A percentile compares a stretch with the other conserved stretches of the same genome.
phyloP scores from a whole-genome alignment of 1,140 invertebrate genomes.

The Nebria ingens region DNA sequence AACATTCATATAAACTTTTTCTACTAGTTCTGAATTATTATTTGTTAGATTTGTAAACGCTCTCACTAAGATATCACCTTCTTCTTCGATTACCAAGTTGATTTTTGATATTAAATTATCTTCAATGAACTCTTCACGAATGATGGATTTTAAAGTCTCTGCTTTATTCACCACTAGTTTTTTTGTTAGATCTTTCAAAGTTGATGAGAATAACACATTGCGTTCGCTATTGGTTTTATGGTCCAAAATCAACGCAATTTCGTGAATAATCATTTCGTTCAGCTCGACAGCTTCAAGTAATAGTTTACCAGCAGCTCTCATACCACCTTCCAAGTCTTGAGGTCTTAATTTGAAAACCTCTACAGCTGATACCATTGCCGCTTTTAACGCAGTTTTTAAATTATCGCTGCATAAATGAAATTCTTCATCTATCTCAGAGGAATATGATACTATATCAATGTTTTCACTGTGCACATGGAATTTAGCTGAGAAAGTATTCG shows the following conservation, averaged over 20 bases:
- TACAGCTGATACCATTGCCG: conserved; percentile 28
- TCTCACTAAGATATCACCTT: conserved; percentile 16
- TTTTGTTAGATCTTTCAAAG: conserved; percentile 26
- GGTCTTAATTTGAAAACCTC: conserved; percentile 31
- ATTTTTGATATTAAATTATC: conserved; percentile 14
- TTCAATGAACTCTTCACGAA: conserved; percentile 17
- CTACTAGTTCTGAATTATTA: conserved; percentile 27
- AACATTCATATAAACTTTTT: conserved; percentile 17
- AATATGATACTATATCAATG: conserved; percentile 6
- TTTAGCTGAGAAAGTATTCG: conserved; percentile 27
- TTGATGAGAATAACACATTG: conserved; percentile 24
- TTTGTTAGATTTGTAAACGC: conserved; percentile 32
- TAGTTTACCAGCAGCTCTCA: neutral
- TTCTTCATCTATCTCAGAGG: conserved; percentile 22
- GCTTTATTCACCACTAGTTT: conserved; percentile 26
- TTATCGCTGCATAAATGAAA: conserved; percentile 22
- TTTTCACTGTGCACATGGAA: conserved; percentile 29
- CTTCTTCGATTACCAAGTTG: conserved; percentile 13
- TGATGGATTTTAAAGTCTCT: conserved; percentile 21
- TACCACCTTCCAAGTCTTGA: conserved; percentile 21
- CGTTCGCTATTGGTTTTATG: conserved; percentile 23
- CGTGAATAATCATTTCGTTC: neutral
- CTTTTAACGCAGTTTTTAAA: conserved; percentile 30
- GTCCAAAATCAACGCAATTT: neutral
- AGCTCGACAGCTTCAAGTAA: neutral